Percentiles rank a stretch among this genome's conserved stretches.
These are phyloP conservation scores for Himalopsyche tibetana DNA, from an alignment of 2,888 invertebrate species.

Conservation along the genomic window DNA sequence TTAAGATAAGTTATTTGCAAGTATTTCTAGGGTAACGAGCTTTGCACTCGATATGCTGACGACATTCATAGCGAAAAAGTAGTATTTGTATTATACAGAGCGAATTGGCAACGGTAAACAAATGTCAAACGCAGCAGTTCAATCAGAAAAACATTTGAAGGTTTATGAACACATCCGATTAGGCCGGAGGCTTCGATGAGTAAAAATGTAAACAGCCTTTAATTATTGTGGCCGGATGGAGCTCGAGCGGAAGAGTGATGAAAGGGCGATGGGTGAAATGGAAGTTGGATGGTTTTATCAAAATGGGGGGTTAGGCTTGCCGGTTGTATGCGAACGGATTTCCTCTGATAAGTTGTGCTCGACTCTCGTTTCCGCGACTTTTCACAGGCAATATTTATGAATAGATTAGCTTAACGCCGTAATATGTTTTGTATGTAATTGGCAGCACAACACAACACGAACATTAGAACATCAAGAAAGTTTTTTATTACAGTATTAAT, in stretches of 20 bases:
- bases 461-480: too few species aligned
- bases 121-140: slow-evolving; percentile 17
- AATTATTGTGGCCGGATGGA: slow-evolving; percentile 44
- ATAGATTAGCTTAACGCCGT: background rate
- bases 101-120: background rate
- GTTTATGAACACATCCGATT: slow-evolving; percentile 15
- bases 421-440: background rate
- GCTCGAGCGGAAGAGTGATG: background rate
- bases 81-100: background rate
- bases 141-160: slow-evolving; percentile 21
- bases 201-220: slow-evolving; percentile 50
- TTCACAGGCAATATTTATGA: slow-evolving; percentile 26
- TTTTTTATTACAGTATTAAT: too few species aligned
- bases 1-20: too few species aligned
- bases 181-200: slow-evolving; percentile 25
- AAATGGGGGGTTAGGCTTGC: slow-evolving; percentile 49
- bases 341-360: slow-evolving; percentile 53
- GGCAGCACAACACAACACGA: too few species aligned
- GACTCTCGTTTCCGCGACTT: background rate
- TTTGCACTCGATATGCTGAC: too few species aligned
- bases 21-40: too few species aligned
- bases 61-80: too few species aligned
- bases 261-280: slow-evolving; percentile 20
- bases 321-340: slow-evolving; percentile 50
- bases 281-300: slow-evolving; percentile 40